phyloP scores from a whole-genome alignment of 2,113 vertebrate species.

The Edolisoma coerulescens region DNA sequence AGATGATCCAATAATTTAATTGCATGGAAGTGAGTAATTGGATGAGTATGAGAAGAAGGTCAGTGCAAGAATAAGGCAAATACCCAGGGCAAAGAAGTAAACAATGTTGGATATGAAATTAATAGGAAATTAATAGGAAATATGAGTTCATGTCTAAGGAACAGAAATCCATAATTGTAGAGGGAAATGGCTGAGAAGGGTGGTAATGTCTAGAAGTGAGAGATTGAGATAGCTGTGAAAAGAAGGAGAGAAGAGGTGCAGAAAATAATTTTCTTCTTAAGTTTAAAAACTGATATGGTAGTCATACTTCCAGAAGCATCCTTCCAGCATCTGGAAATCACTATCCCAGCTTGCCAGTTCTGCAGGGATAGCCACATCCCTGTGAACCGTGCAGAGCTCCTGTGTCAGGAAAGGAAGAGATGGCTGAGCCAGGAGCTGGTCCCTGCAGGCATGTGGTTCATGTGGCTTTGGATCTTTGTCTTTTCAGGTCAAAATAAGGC shows the following conservation, averaged over 20 bases:
- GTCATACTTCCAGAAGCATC: not conserved
- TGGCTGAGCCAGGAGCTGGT: not conserved
- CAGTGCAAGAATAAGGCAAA: not conserved
- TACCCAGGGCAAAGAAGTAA: not conserved
- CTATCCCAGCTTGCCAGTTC: not conserved
- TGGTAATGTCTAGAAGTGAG: not conserved
- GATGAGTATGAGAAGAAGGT: not conserved
- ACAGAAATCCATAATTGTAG: not conserved
- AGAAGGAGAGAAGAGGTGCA: not conserved
- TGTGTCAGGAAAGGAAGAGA: not conserved
- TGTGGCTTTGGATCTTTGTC: not conserved
- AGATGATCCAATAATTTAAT: not conserved
- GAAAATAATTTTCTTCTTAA: not conserved
- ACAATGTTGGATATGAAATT: not conserved
- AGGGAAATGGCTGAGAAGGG: not conserved
- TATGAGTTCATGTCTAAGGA: not conserved
- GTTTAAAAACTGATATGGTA: not conserved
- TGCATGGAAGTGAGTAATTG: not conserved
- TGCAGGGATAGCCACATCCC: not conserved
- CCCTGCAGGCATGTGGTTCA: not conserved
- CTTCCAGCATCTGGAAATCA: not conserved
- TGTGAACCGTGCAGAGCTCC: not conserved
- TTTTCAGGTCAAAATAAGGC: not conserved
- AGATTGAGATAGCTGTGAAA: not conserved
- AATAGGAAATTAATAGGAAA: not conserved